Percentiles rank a stretch among this genome's conserved stretches.
phyloP scores from a whole-genome alignment of 2,888 invertebrate species.

The Hermaeophaga mercurialis region DNA sequence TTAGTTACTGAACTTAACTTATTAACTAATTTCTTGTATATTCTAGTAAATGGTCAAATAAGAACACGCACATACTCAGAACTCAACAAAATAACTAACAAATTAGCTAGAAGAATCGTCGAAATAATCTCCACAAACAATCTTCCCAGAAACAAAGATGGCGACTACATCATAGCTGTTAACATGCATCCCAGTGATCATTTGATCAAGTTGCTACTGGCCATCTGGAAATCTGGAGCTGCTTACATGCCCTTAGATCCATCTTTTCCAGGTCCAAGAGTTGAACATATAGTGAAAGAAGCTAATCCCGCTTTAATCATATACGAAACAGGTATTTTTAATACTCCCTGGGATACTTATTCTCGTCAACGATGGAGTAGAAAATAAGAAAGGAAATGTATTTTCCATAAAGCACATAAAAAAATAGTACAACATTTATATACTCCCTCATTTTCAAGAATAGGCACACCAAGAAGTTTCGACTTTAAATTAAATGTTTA shows the following conservation, averaged over 20 bases:
- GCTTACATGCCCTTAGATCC: constrained; percentile 85
- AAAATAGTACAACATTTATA: no score
- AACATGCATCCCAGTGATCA: constrained; percentile 78
- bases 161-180: constrained; percentile 76
- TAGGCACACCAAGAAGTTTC: no score
- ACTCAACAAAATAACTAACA: constrained; percentile 63
- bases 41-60: constrained; percentile 40
- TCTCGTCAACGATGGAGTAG: no score
- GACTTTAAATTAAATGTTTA: no score
- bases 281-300: constrained; percentile 77
- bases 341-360: no score
- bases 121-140: constrained; percentile 54
- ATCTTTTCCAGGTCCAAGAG: constrained; percentile 70
- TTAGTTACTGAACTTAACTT: no score
- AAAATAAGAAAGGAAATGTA: no score
- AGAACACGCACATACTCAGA: constrained; percentile 60
- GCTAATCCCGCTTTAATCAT: constrained; percentile 73
- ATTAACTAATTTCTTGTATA: no score
- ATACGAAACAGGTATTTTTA: constrained; percentile 65
- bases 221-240: constrained; percentile 81
- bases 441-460: no score
- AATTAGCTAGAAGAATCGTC: constrained; percentile 63
- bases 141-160: constrained; percentile 65
- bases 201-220: constrained; percentile 69
- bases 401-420: no score